Evolutionary conservation across 2,888 invertebrate genomes (phyloP).

Genomic region (Lampropteryx suffumata): DNA sequence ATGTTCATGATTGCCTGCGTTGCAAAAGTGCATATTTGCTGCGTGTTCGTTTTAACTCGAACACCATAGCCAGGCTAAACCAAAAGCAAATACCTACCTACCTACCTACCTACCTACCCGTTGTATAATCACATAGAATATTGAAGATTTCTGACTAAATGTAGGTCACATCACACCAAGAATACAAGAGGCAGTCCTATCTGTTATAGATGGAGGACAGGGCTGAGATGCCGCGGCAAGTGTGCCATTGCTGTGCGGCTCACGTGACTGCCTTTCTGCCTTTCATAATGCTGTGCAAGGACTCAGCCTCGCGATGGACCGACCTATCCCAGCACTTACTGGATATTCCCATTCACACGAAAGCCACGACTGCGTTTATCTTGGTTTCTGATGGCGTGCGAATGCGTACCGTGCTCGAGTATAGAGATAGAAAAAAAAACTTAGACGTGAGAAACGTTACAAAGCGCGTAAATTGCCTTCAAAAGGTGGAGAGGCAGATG

Average conservation of each 20-base stretch:
- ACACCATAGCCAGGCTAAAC: no score
- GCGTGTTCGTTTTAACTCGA: no score
- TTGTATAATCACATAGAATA: no score
- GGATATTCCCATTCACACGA: constrained; percentile 28
- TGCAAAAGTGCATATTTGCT: no score
- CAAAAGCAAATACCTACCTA: no score
- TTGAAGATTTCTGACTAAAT: background rate
- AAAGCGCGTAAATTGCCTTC: constrained; percentile 6
- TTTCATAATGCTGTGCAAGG: constrained; percentile 47
- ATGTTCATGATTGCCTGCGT: no score
- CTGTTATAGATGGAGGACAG: constrained; percentile 60
- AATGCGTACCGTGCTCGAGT: constrained; percentile 28
- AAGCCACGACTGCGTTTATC: constrained; percentile 45
- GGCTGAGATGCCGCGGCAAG: constrained; percentile 44
- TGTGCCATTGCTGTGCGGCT: constrained; percentile 47
- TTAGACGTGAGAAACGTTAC: constrained; percentile 29
- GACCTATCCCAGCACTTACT: constrained; percentile 38
- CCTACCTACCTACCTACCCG: no score
- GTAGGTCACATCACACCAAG: no score
- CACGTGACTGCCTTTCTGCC: constrained; percentile 40
- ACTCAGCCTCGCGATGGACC: constrained; percentile 48
- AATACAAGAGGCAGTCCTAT: constrained; percentile 6
- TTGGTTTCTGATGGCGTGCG: constrained; percentile 32
- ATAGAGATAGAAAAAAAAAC: constrained; percentile 30
- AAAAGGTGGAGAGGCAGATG: background rate